These are phyloP conservation scores for Megaleporinus macrocephalus DNA, from an alignment of 2,113 vertebrate genomes.

Conservation along the genomic window DNA sequence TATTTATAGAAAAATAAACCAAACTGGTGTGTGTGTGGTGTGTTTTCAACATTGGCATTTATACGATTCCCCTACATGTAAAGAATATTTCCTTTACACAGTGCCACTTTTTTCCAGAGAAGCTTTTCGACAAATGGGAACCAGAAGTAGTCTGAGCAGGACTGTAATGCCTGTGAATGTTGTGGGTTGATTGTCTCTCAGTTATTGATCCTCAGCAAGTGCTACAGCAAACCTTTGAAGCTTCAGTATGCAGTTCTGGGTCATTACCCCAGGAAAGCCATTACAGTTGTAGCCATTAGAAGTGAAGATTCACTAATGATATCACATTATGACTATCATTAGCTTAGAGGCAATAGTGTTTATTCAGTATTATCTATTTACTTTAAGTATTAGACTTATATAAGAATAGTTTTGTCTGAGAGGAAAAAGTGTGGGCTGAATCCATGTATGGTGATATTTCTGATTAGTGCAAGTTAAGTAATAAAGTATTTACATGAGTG, in stretches of 20 bases:
- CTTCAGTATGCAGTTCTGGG: background rate
- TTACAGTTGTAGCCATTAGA: background rate
- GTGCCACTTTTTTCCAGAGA: background rate
- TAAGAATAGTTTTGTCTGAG: background rate
- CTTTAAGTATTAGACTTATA: too few species aligned
- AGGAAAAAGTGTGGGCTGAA: background rate
- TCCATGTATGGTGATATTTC: background rate
- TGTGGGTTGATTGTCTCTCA: background rate
- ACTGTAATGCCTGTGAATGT: conserved; percentile 2
- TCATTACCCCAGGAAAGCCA: conserved; percentile 14
- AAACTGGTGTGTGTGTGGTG: too few species aligned
- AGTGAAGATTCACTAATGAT: background rate
- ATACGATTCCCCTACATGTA: too few species aligned
- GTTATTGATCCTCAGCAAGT: background rate
- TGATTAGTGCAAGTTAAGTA: background rate
- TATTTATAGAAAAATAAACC: too few species aligned
- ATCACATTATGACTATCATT: background rate
- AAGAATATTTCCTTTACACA: background rate
- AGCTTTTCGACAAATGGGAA: background rate
- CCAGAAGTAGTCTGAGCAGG: background rate
- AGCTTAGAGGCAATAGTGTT: background rate
- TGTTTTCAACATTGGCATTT: too few species aligned
- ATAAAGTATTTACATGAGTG: conserved; percentile 6
- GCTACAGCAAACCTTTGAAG: background rate
- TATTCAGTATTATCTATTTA: background rate